Evolutionary conservation across 2,888 invertebrate species (phyloP), one percentile per base, ranked within the genome.

Genomic region (Coleophora deauratella): DNA sequence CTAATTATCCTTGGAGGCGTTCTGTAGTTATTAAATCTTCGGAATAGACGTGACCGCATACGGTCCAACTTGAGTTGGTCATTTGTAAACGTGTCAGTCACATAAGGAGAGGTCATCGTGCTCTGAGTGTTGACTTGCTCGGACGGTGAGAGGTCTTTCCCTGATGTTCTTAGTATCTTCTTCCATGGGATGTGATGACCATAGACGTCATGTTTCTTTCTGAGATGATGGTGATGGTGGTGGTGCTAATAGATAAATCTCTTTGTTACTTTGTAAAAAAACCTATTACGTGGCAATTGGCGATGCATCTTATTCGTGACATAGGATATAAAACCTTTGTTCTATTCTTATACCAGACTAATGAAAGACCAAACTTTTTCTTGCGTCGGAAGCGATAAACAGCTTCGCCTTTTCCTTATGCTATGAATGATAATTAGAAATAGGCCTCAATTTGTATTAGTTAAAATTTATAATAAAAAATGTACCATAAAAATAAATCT

Each of bases 161-260:
- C 21, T 21, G 6, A 3, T 6, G 21, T 21, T 45, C 44, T 54
- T 46, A 43, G 49, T 13, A 55, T 46, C 36, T 44, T 38, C 56
- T 57, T 73, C 80, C 80, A 81, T 37, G 72, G 71, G 50, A 81
- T 77, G 37, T 51, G 47, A 54, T 78, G 76, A 41, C 81, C 82
- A 47, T 65, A 72, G 14, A 50, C 33, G 6, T 21, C 3, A 21
- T 21, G 21, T 21, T 21, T 21, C 21, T 21, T 21, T 21, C 6
- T 21, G 3, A 21, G 6, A 6, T 21, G 21, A 21, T 21, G 21
- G 21, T 21, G 21, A 6, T 21, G 21, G 10, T 15, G 27, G 6
- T 21, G 2, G 11, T 8, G 31, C 37, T 37, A 31, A 27, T 27
- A 36, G 36, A 36, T 28, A 36, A 36, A n/a, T n/a, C n/a, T n/a